Conservation (phyloP, 2,113 vertebrate genomes). For the Tautogolabrus adspersus region DNA sequence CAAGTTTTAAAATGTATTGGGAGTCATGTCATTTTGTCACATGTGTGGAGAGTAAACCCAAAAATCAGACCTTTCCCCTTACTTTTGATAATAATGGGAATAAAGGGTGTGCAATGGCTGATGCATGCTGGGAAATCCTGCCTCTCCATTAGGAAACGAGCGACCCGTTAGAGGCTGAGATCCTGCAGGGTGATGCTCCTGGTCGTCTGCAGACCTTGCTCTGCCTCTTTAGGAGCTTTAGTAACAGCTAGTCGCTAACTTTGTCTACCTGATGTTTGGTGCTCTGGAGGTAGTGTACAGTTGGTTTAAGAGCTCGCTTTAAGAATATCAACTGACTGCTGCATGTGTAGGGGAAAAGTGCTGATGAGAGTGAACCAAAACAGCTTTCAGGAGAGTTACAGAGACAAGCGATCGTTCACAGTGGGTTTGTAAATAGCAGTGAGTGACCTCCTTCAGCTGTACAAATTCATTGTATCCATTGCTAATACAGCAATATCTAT, state of each 20-base stretch:
- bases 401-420: neutral
- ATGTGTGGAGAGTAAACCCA: no score
- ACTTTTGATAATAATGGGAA: neutral
- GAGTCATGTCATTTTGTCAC: no score
- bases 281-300: no score
- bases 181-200: neutral
- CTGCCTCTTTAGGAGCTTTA: neutral
- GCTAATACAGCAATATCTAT: neutral
- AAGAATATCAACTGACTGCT: no score
- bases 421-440: neutral
- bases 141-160: neutral
- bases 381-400: neutral
- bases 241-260: no score
- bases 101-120: neutral
- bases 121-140: slow-evolving; percentile 13
- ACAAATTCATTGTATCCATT: neutral
- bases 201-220: neutral
- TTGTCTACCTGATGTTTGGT: neutral
- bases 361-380: no score
- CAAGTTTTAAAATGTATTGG: no score
- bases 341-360: no score
- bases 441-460: neutral
- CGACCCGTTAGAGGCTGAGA: neutral
- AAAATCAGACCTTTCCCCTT: neutral
- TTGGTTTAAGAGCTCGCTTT: no score